Percentiles rank a stretch among this genome's conserved stretches.
Conservation (phyloP, 2,888 invertebrate genomes). For the Pediacus dermestoides region DNA sequence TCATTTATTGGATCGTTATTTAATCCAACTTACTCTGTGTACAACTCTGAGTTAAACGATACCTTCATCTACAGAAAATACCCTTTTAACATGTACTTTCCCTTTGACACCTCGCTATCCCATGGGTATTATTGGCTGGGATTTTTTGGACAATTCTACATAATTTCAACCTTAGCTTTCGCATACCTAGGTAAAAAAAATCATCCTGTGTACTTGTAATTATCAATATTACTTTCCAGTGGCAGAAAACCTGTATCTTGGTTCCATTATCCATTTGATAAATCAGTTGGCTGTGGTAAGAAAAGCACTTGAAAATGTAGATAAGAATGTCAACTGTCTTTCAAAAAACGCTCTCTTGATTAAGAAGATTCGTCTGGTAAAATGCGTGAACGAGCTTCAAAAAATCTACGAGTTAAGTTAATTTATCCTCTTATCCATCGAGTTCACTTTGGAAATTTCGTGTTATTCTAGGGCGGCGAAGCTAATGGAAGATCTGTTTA, state of each 20-base stretch:
- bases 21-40: slow-evolving; percentile 11
- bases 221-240: slow-evolving; percentile 14
- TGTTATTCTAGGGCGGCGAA: too few species aligned
- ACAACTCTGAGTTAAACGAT: slow-evolving; percentile 18
- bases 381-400: slow-evolving; percentile 24
- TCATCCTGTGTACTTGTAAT: neutral
- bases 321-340: neutral
- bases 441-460: too few species aligned
- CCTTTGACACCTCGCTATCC: slow-evolving; percentile 21
- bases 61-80: slow-evolving; percentile 19
- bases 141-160: slow-evolving; percentile 12
- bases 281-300: slow-evolving; percentile 14
- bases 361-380: slow-evolving; percentile 19
- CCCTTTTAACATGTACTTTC: slow-evolving; percentile 16
- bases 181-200: slow-evolving; percentile 16
- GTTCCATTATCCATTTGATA: slow-evolving; percentile 17
- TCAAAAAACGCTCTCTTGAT: slow-evolving; percentile 9
- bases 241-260: slow-evolving; percentile 13
- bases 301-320: slow-evolving; percentile 19
- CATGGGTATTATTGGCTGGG: slow-evolving; percentile 21
- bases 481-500: too few species aligned
- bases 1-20: neutral
- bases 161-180: slow-evolving; percentile 4
- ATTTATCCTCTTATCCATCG: too few species aligned
- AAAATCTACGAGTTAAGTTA: slow-evolving; percentile 25